Percentiles rank a stretch among this genome's conserved stretches.
phyloP scores from a whole-genome alignment of 2,113 vertebrate species.

The Vimba vimba region DNA sequence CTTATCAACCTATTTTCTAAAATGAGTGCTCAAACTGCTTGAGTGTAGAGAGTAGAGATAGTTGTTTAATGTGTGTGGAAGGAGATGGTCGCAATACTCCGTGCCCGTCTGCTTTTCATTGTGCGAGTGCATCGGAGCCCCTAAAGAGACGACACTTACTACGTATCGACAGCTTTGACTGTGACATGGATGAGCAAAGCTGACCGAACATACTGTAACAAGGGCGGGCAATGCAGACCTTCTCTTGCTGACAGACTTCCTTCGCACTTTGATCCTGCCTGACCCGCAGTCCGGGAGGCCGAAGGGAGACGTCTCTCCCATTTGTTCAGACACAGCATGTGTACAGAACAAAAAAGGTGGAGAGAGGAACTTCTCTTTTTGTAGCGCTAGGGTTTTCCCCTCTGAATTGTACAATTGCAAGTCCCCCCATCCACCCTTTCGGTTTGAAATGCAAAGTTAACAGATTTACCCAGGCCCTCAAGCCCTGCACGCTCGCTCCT shows the following conservation, averaged over 20 bases:
- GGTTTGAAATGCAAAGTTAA: conserved; percentile 78
- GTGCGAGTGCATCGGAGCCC: conserved; percentile 43
- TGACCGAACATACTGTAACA: background rate
- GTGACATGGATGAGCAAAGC: background rate
- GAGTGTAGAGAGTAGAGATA: conserved; percentile 39
- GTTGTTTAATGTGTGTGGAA: conserved; percentile 49
- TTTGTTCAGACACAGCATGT: conserved; percentile 15
- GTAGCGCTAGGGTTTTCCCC: conserved; percentile 61
- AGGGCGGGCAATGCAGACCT: background rate
- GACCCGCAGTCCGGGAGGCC: background rate
- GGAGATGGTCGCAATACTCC: conserved; percentile 44
- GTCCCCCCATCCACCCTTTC: conserved; percentile 51
- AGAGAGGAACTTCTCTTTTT: conserved; percentile 66
- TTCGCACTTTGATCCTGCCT: background rate
- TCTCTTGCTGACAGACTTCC: background rate
- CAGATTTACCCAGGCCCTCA: conserved; percentile 71
- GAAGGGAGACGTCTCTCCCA: conserved; percentile 55
- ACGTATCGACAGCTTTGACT: conserved; percentile 27
- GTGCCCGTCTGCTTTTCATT: conserved; percentile 49
- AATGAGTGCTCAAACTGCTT: conserved; percentile 60
- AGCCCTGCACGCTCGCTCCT: conserved; percentile 75
- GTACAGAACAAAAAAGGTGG: conserved; percentile 50
- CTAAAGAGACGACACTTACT: conserved; percentile 33
- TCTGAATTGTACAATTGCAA: conserved; percentile 54
- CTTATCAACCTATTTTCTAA: conserved; percentile 71